Evolutionary conservation across 1,140 invertebrate genomes (phyloP).

Genomic region (Maniola jurtina): DNA sequence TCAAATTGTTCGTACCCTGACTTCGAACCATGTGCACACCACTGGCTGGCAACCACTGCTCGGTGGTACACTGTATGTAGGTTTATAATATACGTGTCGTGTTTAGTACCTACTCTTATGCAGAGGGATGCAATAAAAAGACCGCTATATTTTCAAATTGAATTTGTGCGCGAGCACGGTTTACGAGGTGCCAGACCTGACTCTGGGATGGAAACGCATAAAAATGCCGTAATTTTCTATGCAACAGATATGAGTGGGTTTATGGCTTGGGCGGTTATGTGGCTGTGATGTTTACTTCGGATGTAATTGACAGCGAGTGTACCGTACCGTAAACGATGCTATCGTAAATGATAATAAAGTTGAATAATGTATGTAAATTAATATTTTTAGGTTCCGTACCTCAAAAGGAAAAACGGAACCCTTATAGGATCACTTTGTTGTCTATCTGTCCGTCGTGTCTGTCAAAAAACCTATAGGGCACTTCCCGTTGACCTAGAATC

Average conservation of each 20-base stretch:
- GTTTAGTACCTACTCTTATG: background rate
- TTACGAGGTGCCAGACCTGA: constrained; percentile 58
- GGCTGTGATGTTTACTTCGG: constrained; percentile 35
- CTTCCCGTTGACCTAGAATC: too few species aligned
- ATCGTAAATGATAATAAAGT: constrained; percentile 22
- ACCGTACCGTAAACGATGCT: constrained; percentile 31
- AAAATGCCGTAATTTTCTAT: constrained; percentile 66
- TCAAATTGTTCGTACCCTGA: too few species aligned
- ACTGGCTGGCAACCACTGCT: too few species aligned
- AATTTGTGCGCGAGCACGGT: constrained; percentile 55
- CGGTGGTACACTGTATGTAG: too few species aligned
- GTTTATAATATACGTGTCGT: background rate
- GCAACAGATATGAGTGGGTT: constrained; percentile 58
- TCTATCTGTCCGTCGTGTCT: too few species aligned
- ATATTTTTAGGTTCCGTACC: too few species aligned
- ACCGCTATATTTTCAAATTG: constrained; percentile 47
- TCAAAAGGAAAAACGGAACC: too few species aligned
- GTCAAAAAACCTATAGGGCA: too few species aligned
- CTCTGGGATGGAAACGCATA: constrained; percentile 51
- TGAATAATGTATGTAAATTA: background rate
- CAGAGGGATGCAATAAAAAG: constrained; percentile 4
- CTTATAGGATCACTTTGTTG: too few species aligned
- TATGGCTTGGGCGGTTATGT: constrained; percentile 40
- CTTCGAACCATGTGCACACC: background rate
- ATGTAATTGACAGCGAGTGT: constrained; percentile 36